Evolutionary conservation across 2,113 vertebrate species (phyloP), one percentile per base, ranked within the genome.

Genomic region (Plestiodon gilberti): DNA sequence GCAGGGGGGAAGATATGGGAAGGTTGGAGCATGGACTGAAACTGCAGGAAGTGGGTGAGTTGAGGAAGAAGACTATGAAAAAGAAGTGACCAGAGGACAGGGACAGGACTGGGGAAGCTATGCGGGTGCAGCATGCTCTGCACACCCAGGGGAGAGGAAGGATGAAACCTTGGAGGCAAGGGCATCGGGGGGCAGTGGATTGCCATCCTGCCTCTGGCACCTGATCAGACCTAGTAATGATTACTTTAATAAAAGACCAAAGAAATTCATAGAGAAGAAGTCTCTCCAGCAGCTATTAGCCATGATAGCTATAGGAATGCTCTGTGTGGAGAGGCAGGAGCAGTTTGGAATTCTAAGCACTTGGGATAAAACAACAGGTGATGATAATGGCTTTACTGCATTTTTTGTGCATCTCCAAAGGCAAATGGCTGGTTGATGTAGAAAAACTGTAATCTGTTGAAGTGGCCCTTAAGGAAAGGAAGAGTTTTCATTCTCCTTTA

Each of bases 401-500:
- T 20, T 71, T 25, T 15, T 59, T n/a, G 2, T 52, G 64, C 43
- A 28, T 11, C 30, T 52, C 17, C 20, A 55, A 28, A 73, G 23
- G 15, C 23, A 69, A 11, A 43, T 78, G 8, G 48, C 10, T 69
- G 61, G 35, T 15, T 40, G 64, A 55, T 78, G 17, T 3, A 10
- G 10, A 4, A 52, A 52, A 52, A 65, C 25, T 33, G 25, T 28
- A 69, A 38, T 55, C 25, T 70, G 6, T 8, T 84, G 62, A 55
- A 78, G 22, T 59, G 35, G 28, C 11, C 25, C 23, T 69, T 69
- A 38, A 23, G 48, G 62, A 81, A 83, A 86, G 33, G 57, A 2
- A 5, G 43, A 84, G 35, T 80, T 87, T 92, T 59, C 86, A 91
- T 0, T 81, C 35, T 90, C 78, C 88, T 77, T 35, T 40, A 23